A percentile compares a stretch with the other conserved stretches of the same genome.
These are phyloP conservation scores for Cryptotermes secundus DNA, from an alignment of 1,140 invertebrate genomes.

Conservation along the genomic window DNA sequence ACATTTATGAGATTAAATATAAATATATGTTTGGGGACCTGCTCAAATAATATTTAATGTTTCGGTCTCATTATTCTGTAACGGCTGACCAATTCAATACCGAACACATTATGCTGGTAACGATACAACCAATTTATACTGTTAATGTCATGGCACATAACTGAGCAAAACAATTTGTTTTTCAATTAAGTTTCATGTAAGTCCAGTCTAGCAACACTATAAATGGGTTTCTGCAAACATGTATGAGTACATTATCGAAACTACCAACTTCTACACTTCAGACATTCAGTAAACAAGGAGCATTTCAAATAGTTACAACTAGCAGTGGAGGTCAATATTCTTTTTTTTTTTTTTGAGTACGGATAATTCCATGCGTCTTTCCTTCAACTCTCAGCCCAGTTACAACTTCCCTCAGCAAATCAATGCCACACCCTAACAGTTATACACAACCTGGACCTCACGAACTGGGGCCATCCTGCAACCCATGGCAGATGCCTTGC, in stretches of 20 bases:
- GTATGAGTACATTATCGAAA: too few relatives aligned
- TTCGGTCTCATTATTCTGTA: too few relatives aligned
- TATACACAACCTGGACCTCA: neutral
- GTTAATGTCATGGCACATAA: neutral
- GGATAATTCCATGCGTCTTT: neutral
- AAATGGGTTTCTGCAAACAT: neutral
- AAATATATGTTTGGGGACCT: too few relatives aligned
- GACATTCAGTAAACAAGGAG: neutral
- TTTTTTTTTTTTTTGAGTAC: neutral
- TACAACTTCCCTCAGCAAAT: neutral
- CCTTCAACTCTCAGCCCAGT: neutral
- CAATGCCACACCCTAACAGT: conserved; percentile 3
- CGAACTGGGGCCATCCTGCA: too few relatives aligned
- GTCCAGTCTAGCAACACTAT: neutral
- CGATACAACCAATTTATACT: neutral
- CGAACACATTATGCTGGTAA: neutral
- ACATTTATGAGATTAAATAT: too few relatives aligned
- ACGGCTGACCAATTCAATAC: too few relatives aligned
- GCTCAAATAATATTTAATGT: too few relatives aligned
- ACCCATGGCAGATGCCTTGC: too few relatives aligned
- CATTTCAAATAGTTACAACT: neutral
- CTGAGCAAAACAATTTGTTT: too few relatives aligned
- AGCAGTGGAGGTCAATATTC: neutral
- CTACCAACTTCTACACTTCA: neutral
- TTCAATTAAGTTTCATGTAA: neutral